Evolutionary conservation across 2,113 vertebrate species (phyloP), one percentile per base, ranked within the genome.

Genomic region (Daubentonia madagascariensis): DNA sequence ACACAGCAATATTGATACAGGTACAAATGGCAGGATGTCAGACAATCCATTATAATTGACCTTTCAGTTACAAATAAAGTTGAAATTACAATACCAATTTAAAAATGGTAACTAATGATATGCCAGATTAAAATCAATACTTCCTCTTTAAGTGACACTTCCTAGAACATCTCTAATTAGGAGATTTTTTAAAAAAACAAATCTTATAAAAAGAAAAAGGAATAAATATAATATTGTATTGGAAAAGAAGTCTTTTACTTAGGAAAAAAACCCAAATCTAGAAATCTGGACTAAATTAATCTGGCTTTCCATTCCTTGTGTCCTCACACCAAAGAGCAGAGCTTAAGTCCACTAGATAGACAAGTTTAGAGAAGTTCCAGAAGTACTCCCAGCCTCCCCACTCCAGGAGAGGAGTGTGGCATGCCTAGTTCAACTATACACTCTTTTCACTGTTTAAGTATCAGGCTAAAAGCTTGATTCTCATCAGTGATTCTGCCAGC

Each of bases 1-100:
- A 98, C 97, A 98, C 97, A 98, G 98, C 96, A 98, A 98, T 97
- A 98, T 94, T 65, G 67, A 97, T 98, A 98, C 79, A 98, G 96
- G 78, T 98, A 98, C 98, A 98, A 93, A 88, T 43, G 90, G 94
- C 94, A 98, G 95, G 97, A 98, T 98, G 97, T 98, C 97, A 97
- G 97, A 98, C 95, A 97, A 98, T 85, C 92, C 89, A 96, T 98
- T 97, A 97, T 89, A 98, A 96, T 43, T 97, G 80, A 98, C 70
- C 96, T 98, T 96, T 96, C n/a, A 76, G 91, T 98, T 98, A 97
- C 94, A 98, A 93, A 97, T 97, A 95, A 97, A 98, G 98, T 97
- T 98, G 96, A 98, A 98, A 97, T 98, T 97, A 98, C 95, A 98
- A 97, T 97, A 98, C 92, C 40, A 4, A 90, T 87, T 97, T 97